phyloP scores from a whole-genome alignment of 2,888 invertebrate species.

The Coleophora deauratella region DNA sequence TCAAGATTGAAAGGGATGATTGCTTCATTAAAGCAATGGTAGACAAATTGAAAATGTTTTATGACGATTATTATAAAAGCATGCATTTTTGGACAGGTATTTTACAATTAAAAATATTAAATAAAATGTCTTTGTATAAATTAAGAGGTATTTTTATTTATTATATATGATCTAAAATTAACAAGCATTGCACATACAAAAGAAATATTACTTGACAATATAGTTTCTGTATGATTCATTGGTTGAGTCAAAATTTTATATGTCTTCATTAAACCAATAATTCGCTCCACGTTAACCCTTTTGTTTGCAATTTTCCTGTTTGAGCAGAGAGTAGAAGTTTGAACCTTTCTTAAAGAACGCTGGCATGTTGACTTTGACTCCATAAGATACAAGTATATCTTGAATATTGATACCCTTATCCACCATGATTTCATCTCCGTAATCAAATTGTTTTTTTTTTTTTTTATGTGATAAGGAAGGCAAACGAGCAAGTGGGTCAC shows the following conservation, averaged over 20 bases:
- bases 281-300: slow-evolving; percentile 3
- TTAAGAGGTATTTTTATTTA: neutral
- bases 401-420: slow-evolving; percentile 8
- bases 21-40: neutral
- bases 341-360: slow-evolving; percentile 1
- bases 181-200: slow-evolving; percentile 4
- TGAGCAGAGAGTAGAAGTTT: neutral
- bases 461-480: too few relatives aligned
- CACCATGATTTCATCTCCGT: slow-evolving; percentile 6
- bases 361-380: slow-evolving; percentile 2
- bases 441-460: neutral
- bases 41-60: neutral
- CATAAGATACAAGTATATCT: slow-evolving; percentile 5
- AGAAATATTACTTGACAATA: slow-evolving; percentile 3
- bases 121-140: neutral
- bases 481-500: too few relatives aligned
- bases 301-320: slow-evolving; percentile 2
- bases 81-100: neutral
- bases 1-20: neutral
- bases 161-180: neutral
- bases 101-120: neutral
- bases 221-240: slow-evolving; percentile 4
- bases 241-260: slow-evolving; percentile 8
- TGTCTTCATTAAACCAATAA: slow-evolving; percentile 5
- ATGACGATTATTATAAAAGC: neutral